A percentile compares a stretch with the other conserved stretches of the same genome.
Evolutionary conservation across 2,113 vertebrate species (phyloP).

Genomic region (Casuarius casuarius): DNA sequence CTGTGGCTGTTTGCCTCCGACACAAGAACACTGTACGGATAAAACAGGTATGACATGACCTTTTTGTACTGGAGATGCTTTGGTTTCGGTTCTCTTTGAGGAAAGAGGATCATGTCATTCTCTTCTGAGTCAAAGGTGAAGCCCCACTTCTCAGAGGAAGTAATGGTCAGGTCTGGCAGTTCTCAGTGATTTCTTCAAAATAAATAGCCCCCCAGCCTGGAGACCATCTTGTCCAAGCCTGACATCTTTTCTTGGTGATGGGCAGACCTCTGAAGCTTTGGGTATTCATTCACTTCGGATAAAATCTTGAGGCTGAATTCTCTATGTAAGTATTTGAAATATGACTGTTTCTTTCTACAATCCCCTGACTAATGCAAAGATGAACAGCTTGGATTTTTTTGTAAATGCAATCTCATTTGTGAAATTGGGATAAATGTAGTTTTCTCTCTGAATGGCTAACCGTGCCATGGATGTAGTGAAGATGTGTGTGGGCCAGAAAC

Average conservation of each 20-base stretch:
- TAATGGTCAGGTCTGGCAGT: not conserved
- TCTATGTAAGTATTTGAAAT: not conserved
- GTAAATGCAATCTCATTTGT: not conserved
- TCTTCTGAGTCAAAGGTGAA: not conserved
- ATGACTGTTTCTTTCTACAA: not conserved
- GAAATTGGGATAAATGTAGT: not conserved
- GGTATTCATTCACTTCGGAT: not conserved
- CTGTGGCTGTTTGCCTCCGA: not conserved
- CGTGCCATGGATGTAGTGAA: rapidly evolving
- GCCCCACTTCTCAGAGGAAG: not conserved
- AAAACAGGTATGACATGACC: not conserved
- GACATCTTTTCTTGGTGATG: not conserved
- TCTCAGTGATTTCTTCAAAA: not conserved
- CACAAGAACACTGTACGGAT: not conserved
- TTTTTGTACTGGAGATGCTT: not conserved
- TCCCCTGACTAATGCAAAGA: not conserved
- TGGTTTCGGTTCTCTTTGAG: constrained; percentile 18
- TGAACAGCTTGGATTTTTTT: not conserved
- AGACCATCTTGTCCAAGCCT: not conserved
- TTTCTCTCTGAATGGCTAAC: not conserved
- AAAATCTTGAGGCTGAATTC: not conserved
- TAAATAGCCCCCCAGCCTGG: not conserved
- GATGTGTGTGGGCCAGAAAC: not conserved
- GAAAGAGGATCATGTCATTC: not conserved
- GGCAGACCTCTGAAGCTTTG: not conserved